A percentile compares a stretch with the other conserved stretches of the same genome.
Conservation (phyloP, 2,113 vertebrate species). For the Thryonomys swinderianus region DNA sequence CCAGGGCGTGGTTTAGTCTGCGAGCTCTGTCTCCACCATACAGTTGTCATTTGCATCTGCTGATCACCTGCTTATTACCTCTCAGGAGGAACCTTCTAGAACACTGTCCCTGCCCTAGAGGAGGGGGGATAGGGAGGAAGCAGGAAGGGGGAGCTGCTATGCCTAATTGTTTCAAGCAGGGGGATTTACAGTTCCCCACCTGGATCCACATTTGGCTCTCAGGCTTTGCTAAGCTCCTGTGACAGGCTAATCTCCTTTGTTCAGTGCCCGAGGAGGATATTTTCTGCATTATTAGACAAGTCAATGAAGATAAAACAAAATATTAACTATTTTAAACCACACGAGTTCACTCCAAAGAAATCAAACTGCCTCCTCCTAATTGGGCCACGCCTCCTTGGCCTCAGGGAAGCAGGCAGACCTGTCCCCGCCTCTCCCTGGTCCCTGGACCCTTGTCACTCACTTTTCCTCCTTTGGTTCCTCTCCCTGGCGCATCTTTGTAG, state of each 20-base stretch:
- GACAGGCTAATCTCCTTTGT: constrained; percentile 74
- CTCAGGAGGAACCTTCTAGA: neutral
- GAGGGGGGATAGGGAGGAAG: neutral
- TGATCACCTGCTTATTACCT: neutral
- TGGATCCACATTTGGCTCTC: constrained; percentile 49
- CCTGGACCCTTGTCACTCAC: neutral
- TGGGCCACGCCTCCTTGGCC: neutral
- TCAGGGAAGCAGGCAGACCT: neutral
- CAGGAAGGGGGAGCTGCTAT: neutral
- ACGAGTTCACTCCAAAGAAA: constrained; percentile 66
- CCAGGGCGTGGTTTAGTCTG: neutral
- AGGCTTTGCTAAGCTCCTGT: constrained; percentile 59
- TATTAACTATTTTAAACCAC: constrained; percentile 38
- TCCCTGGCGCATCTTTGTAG: neutral
- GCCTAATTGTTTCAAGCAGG: constrained; percentile 45
- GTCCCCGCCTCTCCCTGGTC: neutral
- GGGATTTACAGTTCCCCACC: neutral
- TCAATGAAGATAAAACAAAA: constrained; percentile 76
- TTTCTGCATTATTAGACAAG: constrained; percentile 75
- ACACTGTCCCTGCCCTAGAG: neutral
- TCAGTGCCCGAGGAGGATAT: constrained; percentile 59
- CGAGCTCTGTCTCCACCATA: neutral
- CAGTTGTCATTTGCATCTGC: neutral
- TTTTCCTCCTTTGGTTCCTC: neutral
- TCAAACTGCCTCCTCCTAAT: constrained; percentile 7